These are phyloP conservation scores for Vollenhovia emeryi DNA, from an alignment of 1,140 invertebrate species.

Conservation along the genomic window DNA sequence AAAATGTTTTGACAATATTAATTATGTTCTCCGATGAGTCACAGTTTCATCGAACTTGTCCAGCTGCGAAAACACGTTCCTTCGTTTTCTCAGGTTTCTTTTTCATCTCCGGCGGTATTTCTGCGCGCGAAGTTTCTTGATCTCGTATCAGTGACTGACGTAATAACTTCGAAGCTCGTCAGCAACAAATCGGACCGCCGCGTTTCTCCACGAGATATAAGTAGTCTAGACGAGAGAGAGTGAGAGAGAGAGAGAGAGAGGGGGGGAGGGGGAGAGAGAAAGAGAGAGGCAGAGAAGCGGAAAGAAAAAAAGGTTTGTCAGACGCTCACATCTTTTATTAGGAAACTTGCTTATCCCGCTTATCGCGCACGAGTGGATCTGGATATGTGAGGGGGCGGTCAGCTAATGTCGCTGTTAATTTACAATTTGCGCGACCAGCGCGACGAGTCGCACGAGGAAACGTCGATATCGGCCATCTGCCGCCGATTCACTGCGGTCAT, in stretches of 20 bases:
- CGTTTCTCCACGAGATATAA: not conserved
- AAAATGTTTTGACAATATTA: not conserved
- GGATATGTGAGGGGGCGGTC: not conserved
- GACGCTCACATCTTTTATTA: conserved; percentile 80
- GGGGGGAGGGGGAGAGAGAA: no score
- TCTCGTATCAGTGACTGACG: conserved; percentile 18
- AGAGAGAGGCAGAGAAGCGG: no score
- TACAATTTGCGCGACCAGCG: conserved; percentile 76
- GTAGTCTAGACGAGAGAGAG: not conserved
- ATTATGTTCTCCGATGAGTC: not conserved
- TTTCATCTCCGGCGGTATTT: not conserved
- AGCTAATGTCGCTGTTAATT: conserved; percentile 77
- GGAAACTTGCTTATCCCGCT: conserved; percentile 77
- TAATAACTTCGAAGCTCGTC: conserved; percentile 43
- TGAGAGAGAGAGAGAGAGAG: no score
- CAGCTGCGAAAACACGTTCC: not conserved
- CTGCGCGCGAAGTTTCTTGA: conserved; percentile 55
- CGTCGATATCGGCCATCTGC: conserved; percentile 74
- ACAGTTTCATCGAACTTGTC: not conserved
- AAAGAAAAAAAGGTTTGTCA: conserved; percentile 57
- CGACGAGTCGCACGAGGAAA: conserved; percentile 40
- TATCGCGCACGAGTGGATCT: not conserved
- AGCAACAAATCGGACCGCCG: not conserved
- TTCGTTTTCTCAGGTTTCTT: conserved; percentile 29
- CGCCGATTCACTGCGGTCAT: conserved; percentile 61